Evolutionary conservation across 2,797 vertebrate genomes (phyloP), one percentile per base, ranked within the genome.

Genomic region (Propithecus deckenii): DNA sequence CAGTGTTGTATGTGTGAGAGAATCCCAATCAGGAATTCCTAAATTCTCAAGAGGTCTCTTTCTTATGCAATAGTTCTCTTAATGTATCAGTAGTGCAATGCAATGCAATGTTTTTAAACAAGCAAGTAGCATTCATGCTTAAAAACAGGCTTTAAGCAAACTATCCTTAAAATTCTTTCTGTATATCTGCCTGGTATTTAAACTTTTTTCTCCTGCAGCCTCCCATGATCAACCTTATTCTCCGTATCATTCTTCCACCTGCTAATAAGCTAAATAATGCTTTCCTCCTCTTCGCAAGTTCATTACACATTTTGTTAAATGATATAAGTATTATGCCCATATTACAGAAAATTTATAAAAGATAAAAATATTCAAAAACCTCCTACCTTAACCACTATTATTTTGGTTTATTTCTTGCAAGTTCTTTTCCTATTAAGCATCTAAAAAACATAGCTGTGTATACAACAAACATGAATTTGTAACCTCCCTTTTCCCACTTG

Each of bases 351-450:
- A 91, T 93, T 91, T 91, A 59, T 43, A 69, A 95, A 93, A 74
- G 5, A 75, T 46, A 41, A 79, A 96, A 91, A 41, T 52, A 50
- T 32, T 94, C 32, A 75, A 76, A 88, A 93, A 23, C 25, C 41
- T 81, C 65, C 50, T 91, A 71, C 32, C n/a, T 81, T 76, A 76
- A 67, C 59, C 67, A 81, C 20, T 75, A 25, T 75, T 79, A 35
- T 30, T 94, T 93, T 83, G 38, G 18, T 81, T 91, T 84, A 72
- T 96, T 95, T 91, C 78, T 95, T 94, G 80, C 79, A 91, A 83
- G n/a, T 85, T 80, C 30, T 95, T 89, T 89, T 91, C 52, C 75
- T 91, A 23, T 35, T 76, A 81, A 76, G 23, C 67, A 91, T 32
- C 63, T 91, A 52, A n/a, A 7, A 95, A 87, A 41, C 18, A 88